Evolutionary conservation across 2,888 invertebrate species (phyloP).

Genomic region (Hymenopus coronatus): DNA sequence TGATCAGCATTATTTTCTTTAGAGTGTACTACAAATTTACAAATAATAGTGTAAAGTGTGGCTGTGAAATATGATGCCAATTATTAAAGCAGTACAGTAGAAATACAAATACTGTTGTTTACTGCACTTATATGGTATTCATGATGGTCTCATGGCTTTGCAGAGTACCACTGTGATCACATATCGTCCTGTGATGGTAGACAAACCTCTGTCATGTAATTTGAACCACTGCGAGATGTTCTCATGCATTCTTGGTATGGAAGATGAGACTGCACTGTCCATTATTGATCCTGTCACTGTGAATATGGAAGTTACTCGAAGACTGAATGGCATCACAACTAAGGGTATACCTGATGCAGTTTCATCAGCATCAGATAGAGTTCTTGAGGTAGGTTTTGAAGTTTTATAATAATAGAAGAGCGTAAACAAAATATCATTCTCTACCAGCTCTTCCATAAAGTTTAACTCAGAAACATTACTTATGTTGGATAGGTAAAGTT

Average conservation of each 20-base stretch:
- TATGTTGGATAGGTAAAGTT: no score
- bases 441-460: no score
- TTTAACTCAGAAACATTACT: no score
- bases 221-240: slow-evolving; percentile 89
- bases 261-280: slow-evolving; percentile 89
- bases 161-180: slow-evolving; percentile 85
- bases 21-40: no score
- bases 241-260: slow-evolving; percentile 84
- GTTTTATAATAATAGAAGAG: neutral
- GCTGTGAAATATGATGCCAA: no score
- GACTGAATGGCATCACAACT: slow-evolving; percentile 34
- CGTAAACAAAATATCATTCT: no score
- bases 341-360: slow-evolving; percentile 35
- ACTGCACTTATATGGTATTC: neutral
- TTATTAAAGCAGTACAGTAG: no score
- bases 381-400: slow-evolving; percentile 24
- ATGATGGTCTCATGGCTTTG: slow-evolving; percentile 35
- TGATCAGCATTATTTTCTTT: no score
- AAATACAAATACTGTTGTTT: no score
- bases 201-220: slow-evolving; percentile 80
- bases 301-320: slow-evolving; percentile 60
- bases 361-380: slow-evolving; percentile 14
- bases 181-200: slow-evolving; percentile 65
- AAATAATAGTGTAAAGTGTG: no score
- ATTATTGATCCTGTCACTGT: slow-evolving; percentile 92